phyloP scores from a whole-genome alignment of 2,888 invertebrate genomes.

The Lucinisca nassula region DNA sequence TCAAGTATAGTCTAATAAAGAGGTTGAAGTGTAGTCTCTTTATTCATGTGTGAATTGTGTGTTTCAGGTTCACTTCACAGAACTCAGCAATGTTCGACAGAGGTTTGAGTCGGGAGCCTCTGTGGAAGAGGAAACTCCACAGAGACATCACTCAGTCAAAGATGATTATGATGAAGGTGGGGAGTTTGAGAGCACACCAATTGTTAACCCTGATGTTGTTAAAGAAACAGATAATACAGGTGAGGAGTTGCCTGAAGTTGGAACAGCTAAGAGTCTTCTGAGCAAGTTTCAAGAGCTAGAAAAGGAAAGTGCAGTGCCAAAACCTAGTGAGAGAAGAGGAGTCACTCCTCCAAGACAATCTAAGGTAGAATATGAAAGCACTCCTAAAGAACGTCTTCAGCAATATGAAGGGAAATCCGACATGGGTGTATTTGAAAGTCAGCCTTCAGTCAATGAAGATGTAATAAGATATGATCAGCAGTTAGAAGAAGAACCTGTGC shows the following conservation, averaged over 20 bases:
- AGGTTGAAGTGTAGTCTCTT: no score
- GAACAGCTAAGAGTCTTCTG: slow-evolving; percentile 73
- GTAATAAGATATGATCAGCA: slow-evolving; percentile 76
- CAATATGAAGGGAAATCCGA: slow-evolving; percentile 76
- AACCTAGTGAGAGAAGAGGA: slow-evolving; percentile 62
- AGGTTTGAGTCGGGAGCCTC: slow-evolving; percentile 73
- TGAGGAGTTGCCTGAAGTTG: slow-evolving; percentile 75
- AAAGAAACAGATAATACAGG: slow-evolving; percentile 64
- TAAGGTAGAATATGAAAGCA: slow-evolving; percentile 76
- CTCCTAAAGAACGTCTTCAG: slow-evolving; percentile 71
- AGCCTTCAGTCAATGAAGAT: slow-evolving; percentile 74
- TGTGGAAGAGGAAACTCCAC: slow-evolving; percentile 32
- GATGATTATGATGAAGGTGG: slow-evolving; percentile 76
- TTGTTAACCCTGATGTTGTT: slow-evolving; percentile 71
- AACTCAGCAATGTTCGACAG: slow-evolving; percentile 74
- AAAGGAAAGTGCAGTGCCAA: slow-evolving; percentile 55
- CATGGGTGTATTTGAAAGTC: slow-evolving; percentile 81
- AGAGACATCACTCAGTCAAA: slow-evolving; percentile 58
- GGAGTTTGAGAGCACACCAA: slow-evolving; percentile 82
- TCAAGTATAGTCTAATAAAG: no score
- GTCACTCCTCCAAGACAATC: slow-evolving; percentile 73
- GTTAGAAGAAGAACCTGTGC: slow-evolving; percentile 81
- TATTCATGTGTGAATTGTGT: no score
- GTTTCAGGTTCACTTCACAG: slow-evolving; percentile 75
- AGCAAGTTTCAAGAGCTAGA: slow-evolving; percentile 70